Evolutionary conservation across 2,797 vertebrate genomes (phyloP).

Genomic region (Emys orbicularis): DNA sequence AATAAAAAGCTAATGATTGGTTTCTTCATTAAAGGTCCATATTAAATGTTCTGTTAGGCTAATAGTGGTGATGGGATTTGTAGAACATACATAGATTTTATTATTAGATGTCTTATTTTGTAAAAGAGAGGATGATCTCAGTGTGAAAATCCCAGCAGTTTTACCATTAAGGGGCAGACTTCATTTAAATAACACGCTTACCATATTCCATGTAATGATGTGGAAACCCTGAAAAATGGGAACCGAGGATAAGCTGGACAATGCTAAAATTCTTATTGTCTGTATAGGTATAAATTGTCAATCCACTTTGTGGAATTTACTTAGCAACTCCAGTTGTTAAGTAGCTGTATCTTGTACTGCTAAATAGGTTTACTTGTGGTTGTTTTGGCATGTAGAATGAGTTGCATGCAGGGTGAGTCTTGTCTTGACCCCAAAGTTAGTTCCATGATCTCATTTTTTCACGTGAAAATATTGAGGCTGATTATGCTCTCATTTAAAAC

Average conservation of each 20-base stretch:
- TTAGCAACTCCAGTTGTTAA: neutral
- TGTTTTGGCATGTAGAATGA: neutral
- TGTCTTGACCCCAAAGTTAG: too few species aligned
- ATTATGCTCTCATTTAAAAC: neutral
- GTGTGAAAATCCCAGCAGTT: neutral
- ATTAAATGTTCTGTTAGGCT: neutral
- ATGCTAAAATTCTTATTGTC: neutral
- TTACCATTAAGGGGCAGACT: neutral
- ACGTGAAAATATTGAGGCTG: neutral
- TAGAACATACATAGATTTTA: neutral
- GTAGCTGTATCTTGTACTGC: neutral
- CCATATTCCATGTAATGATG: neutral
- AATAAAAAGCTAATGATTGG: too few species aligned
- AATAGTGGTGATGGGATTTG: neutral
- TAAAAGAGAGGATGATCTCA: neutral
- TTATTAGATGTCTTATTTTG: neutral
- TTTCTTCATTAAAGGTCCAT: too few species aligned
- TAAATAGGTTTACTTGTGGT: neutral
- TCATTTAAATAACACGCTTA: neutral
- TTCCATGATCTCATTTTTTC: neutral
- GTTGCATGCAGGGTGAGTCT: neutral
- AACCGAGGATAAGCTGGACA: neutral
- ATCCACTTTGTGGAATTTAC: neutral
- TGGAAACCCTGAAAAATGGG: neutral
- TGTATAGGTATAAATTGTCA: neutral